These are phyloP conservation scores for Oostethus manadensis DNA, from an alignment of 2,113 vertebrate genomes.

Conservation along the genomic window DNA sequence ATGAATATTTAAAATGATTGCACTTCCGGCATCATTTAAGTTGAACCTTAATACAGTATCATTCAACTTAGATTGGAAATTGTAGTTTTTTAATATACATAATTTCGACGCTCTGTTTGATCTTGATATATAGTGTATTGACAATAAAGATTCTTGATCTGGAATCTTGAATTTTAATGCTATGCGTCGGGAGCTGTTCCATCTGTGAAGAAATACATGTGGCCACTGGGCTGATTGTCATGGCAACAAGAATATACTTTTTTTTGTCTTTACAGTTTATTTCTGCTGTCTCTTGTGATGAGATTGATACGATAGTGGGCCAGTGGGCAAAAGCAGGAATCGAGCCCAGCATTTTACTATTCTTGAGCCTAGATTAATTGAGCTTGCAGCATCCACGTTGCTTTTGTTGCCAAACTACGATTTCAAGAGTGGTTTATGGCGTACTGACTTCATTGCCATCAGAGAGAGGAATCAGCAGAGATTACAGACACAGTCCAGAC, in stretches of 20 bases:
- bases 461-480: constrained; percentile 49
- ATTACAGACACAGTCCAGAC: constrained; percentile 47
- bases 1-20: constrained; percentile 1
- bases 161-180: too few species aligned
- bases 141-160: too few species aligned
- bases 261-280: constrained; percentile 40
- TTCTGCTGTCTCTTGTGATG: constrained; percentile 34
- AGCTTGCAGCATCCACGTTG: constrained; percentile 14
- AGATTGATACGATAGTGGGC: constrained; percentile 31
- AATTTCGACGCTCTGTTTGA: too few species aligned
- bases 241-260: constrained; percentile 52
- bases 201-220: constrained; percentile 25
- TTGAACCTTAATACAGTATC: neutral
- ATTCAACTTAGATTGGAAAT: neutral
- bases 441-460: constrained; percentile 38
- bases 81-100: constrained; percentile 32
- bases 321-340: constrained; percentile 13
- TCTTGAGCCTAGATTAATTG: constrained; percentile 45
- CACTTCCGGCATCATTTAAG: neutral
- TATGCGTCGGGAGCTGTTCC: constrained; percentile 24
- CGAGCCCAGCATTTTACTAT: constrained; percentile 27
- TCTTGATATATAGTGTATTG: too few species aligned
- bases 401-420: constrained; percentile 28
- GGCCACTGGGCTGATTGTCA: constrained; percentile 54
- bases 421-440: constrained; percentile 35